Base-by-base conservation (phyloP, 1,140 invertebrate species). In the Tenebrio molitor region DNA sequence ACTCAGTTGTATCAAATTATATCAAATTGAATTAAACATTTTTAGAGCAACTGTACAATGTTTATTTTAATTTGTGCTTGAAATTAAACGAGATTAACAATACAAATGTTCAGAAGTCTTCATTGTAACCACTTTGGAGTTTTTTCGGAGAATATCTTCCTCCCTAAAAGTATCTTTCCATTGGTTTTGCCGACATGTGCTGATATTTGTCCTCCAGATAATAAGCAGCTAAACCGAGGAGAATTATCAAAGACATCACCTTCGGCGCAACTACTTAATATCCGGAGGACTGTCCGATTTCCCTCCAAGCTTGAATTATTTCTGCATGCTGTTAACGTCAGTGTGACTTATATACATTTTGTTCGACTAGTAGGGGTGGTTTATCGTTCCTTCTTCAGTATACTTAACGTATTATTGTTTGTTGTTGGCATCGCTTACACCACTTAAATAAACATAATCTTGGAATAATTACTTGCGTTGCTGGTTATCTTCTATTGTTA, bases 251-350 rank as follows among this genome's bases (percentile, higher is more conserved):
- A 44, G 21, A 42, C 36, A 66, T 66, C 36, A 44, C 36, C 64
- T 44, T 66, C 64, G 42, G 64, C 42, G 64, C 64, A 66, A 66
- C 64, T 66, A 66, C 64, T 66, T 66, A 66, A 66, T 25, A 66
- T 14, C 39, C 2, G 19, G 39, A 10, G 10, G 19, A 58, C 50
- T 12, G 25, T 29, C 3, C 25, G 29, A 14, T 14, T 29, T 29
- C 29, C 29, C 50, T 58, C 14, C 50, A n/a, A 8, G 14, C n/a
- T 1, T 15, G 50, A 6, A 14, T 6, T 6, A 15, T 29, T 58
- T 25, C 21, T 58, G 21, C 2, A 29, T 4, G 25, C 25, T 8
- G 25, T 29, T 29, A 4, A 29, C 3, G 23, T n/a, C 3, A 3
- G n/a, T 19, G 7, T n/a, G 19, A 29, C 12, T 29, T 29, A 58